phyloP scores from a whole-genome alignment of 1,140 invertebrate genomes.

The Metopolophium dirhodum region DNA sequence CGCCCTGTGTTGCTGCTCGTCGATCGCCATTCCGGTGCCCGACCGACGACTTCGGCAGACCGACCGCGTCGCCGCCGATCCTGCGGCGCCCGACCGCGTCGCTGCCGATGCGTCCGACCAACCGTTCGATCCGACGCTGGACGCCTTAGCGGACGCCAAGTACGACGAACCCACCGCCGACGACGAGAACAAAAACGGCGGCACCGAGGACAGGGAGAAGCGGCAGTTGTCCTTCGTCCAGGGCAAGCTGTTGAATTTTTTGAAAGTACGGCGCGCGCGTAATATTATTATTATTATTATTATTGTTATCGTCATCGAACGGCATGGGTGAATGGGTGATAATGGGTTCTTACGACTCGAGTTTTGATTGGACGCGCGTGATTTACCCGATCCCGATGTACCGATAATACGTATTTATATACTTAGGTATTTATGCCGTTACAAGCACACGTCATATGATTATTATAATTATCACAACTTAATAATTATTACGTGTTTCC shows the following conservation, averaged over 20 bases:
- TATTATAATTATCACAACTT: background rate
- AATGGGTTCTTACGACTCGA: background rate
- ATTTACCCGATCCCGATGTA: background rate
- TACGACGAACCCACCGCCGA: background rate
- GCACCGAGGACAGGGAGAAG: background rate
- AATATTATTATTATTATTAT: background rate
- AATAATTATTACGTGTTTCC: background rate
- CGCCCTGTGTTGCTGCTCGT: background rate
- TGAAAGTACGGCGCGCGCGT: constrained; percentile 7
- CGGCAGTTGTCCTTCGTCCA: constrained; percentile 40
- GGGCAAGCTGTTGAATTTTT: constrained; percentile 40
- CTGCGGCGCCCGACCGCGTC: no score
- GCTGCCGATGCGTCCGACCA: background rate
- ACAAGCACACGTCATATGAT: background rate
- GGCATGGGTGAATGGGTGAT: no score
- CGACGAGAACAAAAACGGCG: no score
- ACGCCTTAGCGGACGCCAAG: background rate
- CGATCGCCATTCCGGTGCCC: background rate
- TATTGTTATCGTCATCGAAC: background rate
- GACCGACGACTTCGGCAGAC: background rate
- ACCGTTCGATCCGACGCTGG: background rate
- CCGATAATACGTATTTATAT: background rate
- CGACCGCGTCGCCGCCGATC: background rate
- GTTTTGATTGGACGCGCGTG: background rate
- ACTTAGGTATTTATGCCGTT: background rate